These are phyloP conservation scores for Amphiduros pacificus DNA, from an alignment of 2,888 invertebrate genomes.

Conservation along the genomic window DNA sequence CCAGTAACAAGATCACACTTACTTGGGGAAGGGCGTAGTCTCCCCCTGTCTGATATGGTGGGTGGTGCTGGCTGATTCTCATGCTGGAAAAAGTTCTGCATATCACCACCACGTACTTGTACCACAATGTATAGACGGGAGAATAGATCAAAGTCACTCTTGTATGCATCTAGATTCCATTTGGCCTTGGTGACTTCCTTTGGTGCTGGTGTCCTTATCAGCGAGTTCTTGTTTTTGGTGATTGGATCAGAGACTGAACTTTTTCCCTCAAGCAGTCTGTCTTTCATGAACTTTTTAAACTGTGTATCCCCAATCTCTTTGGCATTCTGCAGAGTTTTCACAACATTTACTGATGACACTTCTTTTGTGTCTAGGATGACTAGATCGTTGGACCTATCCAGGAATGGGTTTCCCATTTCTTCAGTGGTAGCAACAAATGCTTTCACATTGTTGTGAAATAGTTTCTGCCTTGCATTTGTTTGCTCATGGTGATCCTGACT, in stretches of 20 bases:
- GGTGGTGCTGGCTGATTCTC: slow-evolving; percentile 1
- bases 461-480: not conserved
- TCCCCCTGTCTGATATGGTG: not conserved
- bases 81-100: not conserved
- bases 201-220: not conserved
- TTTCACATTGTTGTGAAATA: not conserved
- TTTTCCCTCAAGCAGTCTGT: not conserved
- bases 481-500: slow-evolving; percentile 1
- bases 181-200: not conserved
- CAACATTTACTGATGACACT: slow-evolving; percentile 5
- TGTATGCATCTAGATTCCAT: not conserved
- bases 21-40: not conserved
- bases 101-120: not conserved
- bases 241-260: not conserved
- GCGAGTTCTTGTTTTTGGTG: not conserved
- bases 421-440: no score
- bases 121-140: not conserved
- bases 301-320: not conserved
- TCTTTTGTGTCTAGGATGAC: slow-evolving; percentile 4
- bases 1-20: not conserved
- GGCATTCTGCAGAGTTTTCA: not conserved
- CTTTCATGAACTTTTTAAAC: not conserved
- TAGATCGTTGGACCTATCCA: slow-evolving; percentile 15
- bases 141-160: not conserved
- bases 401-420: slow-evolving; percentile 20